A percentile compares a stretch with the other conserved stretches of the same genome.
phyloP scores from a whole-genome alignment of 2,888 invertebrate species.

The Troilus luridus region DNA sequence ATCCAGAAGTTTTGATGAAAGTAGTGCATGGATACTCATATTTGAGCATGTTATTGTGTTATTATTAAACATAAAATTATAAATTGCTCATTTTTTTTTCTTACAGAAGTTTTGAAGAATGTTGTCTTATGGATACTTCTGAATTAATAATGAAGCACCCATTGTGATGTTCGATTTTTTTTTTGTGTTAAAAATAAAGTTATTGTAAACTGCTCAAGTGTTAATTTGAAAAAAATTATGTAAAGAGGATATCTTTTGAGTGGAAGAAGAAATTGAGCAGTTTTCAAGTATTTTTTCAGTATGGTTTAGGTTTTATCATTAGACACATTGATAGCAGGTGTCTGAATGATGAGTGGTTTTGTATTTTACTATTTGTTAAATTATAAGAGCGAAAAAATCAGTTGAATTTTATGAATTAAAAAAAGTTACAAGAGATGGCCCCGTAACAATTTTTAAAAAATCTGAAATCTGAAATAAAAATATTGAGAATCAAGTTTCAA shows the following conservation, averaged over 20 bases:
- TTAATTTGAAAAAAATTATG: neutral
- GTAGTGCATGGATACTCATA: too few species aligned
- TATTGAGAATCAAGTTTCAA: too few species aligned
- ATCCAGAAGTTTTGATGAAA: too few species aligned
- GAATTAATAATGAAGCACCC: neutral
- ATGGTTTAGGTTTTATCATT: neutral
- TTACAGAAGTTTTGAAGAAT: neutral
- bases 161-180: neutral
- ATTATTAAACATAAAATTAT: too few species aligned
- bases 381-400: neutral
- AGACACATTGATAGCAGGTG: neutral
- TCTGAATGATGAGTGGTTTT: neutral
- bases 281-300: neutral
- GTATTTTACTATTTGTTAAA: neutral
- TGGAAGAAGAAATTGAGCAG: neutral
- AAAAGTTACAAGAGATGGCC: too few species aligned
- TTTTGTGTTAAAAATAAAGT: neutral
- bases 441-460: too few species aligned
- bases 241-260: neutral
- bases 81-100: neutral
- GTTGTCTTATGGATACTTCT: neutral
- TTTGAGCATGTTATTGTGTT: too few species aligned
- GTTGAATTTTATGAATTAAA: neutral
- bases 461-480: too few species aligned
- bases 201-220: neutral